Evolutionary conservation across 2,113 vertebrate species (phyloP).

Genomic region (Centropristis striata): DNA sequence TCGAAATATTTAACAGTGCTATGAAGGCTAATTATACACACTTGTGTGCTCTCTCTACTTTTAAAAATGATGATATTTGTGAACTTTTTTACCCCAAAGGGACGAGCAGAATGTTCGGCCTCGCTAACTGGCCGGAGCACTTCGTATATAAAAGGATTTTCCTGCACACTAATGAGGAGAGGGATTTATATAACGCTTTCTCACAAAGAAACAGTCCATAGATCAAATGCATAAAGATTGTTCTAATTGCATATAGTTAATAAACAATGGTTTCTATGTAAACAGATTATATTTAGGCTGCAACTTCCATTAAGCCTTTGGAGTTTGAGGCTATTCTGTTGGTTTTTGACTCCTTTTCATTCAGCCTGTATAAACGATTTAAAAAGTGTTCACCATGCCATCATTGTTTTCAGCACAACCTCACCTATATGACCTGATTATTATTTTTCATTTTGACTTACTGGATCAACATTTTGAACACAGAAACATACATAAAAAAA

Average conservation of each 20-base stretch:
- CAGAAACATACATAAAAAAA: too few species aligned
- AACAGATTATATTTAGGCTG: conserved; percentile 9
- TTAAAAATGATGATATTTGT: conserved; percentile 64
- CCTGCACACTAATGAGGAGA: conserved; percentile 54
- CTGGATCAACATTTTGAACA: too few species aligned
- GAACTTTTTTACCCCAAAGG: conserved; percentile 29
- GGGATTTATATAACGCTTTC: conserved; percentile 8
- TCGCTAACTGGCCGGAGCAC: conserved; percentile 19
- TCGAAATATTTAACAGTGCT: conserved; percentile 49
- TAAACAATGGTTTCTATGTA: conserved; percentile 22
- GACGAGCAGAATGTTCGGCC: conserved; percentile 46
- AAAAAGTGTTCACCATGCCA: too few species aligned
- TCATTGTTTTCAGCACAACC: too few species aligned
- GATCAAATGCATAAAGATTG: conserved; percentile 43
- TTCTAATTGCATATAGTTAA: conserved; percentile 54
- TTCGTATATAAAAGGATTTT: conserved; percentile 52
- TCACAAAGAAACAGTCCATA: conserved; percentile 36
- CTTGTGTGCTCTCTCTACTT: conserved; percentile 34
- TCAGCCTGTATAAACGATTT: too few species aligned
- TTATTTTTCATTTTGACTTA: too few species aligned
- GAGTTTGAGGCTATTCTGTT: too few species aligned
- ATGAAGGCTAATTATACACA: conserved; percentile 52
- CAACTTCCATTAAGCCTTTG: not conserved
- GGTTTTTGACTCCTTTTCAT: too few species aligned
- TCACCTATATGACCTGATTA: too few species aligned